These are phyloP conservation scores for Uloborus plumipes DNA, from an alignment of 2,888 invertebrate species.

Conservation along the genomic window DNA sequence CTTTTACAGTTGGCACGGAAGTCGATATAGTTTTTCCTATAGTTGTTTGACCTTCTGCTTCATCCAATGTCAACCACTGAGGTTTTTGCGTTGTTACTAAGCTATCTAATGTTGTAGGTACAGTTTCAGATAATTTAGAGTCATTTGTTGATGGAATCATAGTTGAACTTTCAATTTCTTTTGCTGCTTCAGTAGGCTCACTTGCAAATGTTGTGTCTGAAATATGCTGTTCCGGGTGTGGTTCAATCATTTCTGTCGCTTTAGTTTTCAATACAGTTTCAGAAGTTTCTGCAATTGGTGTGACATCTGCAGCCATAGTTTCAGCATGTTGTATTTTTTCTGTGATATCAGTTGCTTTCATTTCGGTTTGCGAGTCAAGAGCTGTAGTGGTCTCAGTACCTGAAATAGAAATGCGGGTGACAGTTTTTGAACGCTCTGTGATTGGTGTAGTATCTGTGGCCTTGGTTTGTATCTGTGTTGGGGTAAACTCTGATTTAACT, in stretches of 20 bases:
- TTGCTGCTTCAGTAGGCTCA: no score
- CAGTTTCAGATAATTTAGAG: no score
- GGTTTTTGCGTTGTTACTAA: no score
- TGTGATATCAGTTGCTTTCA: background rate
- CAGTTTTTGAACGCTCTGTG: background rate
- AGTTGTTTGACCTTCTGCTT: background rate
- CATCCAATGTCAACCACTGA: background rate
- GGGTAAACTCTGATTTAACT: no score
- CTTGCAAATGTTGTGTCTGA: no score
- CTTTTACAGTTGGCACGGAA: background rate
- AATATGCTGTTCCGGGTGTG: no score
- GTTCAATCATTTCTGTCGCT: background rate
- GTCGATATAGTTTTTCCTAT: background rate
- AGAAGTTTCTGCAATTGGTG: background rate
- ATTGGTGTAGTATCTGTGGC: no score
- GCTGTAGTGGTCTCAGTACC: background rate
- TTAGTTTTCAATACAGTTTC: background rate
- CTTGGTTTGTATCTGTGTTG: no score
- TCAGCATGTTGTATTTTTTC: background rate
- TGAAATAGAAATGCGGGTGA: background rate
- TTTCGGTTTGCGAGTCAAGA: background rate
- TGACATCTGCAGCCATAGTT: background rate
- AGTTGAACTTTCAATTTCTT: no score
- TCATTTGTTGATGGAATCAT: no score
- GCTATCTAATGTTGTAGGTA: no score